Conservation (phyloP, 2,888 invertebrate genomes). For the Papilio gigon region DNA sequence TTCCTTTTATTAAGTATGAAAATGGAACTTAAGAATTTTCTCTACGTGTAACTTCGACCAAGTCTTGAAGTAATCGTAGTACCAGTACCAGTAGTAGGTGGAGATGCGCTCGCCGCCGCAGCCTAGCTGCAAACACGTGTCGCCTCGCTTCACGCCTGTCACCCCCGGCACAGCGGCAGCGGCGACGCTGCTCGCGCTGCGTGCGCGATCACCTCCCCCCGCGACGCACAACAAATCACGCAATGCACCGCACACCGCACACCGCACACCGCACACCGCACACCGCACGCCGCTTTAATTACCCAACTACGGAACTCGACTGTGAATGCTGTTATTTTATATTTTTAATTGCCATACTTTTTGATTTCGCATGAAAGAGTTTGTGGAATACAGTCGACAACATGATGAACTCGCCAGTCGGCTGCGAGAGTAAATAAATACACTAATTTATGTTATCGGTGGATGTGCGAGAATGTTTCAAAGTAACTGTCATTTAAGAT, state of each 20-base stretch:
- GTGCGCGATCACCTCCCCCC: slow-evolving; percentile 3
- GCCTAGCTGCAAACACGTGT: background rate
- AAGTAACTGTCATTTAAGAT: background rate
- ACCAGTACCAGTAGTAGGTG: background rate
- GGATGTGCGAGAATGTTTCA: background rate
- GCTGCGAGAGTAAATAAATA: background rate
- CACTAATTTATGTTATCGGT: background rate
- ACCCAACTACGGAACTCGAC: slow-evolving; percentile 11
- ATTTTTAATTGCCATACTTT: slow-evolving; percentile 19
- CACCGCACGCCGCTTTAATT: slow-evolving; percentile 27
- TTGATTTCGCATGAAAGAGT: slow-evolving; percentile 1
- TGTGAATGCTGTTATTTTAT: slow-evolving; percentile 1
- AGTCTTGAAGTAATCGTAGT: background rate
- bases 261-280: slow-evolving; percentile 2
- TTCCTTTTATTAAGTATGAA: no score
- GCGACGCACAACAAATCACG: slow-evolving; percentile 17
- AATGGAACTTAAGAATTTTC: no score
- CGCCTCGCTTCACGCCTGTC: background rate
- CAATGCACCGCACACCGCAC: slow-evolving; percentile 5
- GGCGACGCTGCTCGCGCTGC: background rate
- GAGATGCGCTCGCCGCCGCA: background rate
- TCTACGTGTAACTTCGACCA: background rate
- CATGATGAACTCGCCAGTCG: background rate
- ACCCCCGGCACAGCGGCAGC: background rate
- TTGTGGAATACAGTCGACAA: background rate